Percentiles rank a stretch among this genome's conserved stretches.
Evolutionary conservation across 1,140 invertebrate species (phyloP).

Genomic region (Dysdera silvatica): DNA sequence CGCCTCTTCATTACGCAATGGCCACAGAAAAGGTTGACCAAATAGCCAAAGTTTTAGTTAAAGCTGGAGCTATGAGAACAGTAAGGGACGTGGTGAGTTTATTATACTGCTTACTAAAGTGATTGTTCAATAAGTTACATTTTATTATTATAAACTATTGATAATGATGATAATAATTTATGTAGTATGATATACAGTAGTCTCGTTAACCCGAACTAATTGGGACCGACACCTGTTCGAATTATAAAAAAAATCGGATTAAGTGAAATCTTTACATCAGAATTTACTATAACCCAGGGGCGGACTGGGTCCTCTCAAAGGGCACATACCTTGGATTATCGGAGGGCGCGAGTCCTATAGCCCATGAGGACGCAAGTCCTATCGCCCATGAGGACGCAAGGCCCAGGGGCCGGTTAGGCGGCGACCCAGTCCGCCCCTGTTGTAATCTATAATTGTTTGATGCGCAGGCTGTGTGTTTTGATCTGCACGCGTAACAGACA

Average conservation of each 20-base stretch:
- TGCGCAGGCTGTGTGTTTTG: too few species aligned
- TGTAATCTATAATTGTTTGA: too few species aligned
- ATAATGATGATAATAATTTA: not conserved
- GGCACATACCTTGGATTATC: too few species aligned
- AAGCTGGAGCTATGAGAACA: conserved; percentile 68
- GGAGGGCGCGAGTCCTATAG: too few species aligned
- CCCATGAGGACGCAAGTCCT: too few species aligned
- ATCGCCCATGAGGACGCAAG: too few species aligned
- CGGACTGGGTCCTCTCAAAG: too few species aligned
- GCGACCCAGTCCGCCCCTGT: too few species aligned
- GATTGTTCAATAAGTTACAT: not conserved
- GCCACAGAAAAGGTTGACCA: conserved; percentile 71
- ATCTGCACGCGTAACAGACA: too few species aligned
- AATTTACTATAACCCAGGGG: too few species aligned
- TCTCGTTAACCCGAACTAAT: not conserved
- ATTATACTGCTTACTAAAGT: not conserved
- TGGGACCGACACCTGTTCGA: too few species aligned
- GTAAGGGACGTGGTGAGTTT: conserved; percentile 64
- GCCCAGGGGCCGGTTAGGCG: not conserved
- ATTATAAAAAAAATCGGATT: not conserved
- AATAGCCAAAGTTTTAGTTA: conserved; percentile 66
- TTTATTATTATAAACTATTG: not conserved
- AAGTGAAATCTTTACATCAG: not conserved
- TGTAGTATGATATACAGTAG: not conserved
- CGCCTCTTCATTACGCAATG: conserved; percentile 81